Evolutionary conservation across 2,797 vertebrate genomes (phyloP).

Genomic region (Lepilemur ruficaudatus): DNA sequence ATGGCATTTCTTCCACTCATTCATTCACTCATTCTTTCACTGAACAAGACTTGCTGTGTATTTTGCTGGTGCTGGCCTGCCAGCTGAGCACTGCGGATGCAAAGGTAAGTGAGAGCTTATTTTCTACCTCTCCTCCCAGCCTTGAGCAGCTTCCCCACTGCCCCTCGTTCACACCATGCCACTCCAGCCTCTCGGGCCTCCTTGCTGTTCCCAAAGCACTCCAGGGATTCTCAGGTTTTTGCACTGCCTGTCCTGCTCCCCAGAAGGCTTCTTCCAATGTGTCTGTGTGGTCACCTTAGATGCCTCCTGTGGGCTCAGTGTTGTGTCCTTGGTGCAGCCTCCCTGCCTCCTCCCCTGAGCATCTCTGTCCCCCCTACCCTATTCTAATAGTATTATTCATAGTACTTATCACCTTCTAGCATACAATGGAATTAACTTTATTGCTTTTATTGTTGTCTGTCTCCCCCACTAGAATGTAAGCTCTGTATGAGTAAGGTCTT

Average conservation of each 20-base stretch:
- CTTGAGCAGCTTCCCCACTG: rapidly evolving
- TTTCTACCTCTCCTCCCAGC: neutral
- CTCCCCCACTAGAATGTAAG: neutral
- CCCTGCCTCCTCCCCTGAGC: neutral
- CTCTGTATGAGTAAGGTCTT: neutral
- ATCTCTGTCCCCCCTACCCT: no score
- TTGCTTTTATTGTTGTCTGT: neutral
- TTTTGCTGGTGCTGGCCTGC: neutral
- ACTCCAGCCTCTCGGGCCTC: neutral
- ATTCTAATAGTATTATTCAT: neutral
- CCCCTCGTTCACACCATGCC: neutral
- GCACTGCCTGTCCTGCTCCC: rapidly evolving
- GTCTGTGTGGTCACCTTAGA: neutral
- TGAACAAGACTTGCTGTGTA: neutral
- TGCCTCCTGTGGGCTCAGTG: neutral
- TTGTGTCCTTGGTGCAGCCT: neutral
- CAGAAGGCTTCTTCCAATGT: neutral
- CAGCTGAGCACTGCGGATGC: neutral
- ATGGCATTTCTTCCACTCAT: neutral
- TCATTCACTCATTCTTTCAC: neutral
- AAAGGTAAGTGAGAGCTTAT: neutral
- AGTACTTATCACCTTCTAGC: neutral
- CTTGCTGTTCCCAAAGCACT: neutral
- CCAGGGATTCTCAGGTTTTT: neutral
- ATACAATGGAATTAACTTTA: neutral